These are phyloP conservation scores for Aphyosemion australe DNA, from an alignment of 2,113 vertebrate species.

Conservation along the genomic window DNA sequence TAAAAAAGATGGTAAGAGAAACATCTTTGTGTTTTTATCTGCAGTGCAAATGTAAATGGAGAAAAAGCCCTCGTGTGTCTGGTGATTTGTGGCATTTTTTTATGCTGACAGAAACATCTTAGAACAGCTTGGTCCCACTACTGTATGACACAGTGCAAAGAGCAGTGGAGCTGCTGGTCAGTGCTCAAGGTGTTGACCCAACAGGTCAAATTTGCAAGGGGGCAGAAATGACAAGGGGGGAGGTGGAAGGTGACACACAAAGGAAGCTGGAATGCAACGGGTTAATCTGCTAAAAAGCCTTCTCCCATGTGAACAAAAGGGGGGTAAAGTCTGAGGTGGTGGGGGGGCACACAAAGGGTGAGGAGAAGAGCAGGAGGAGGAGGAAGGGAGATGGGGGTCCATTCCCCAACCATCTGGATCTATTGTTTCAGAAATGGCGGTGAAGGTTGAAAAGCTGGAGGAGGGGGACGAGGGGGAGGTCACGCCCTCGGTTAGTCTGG, in stretches of 20 bases:
- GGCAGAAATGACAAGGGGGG: slow-evolving; percentile 38
- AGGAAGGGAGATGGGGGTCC: slow-evolving; percentile 29
- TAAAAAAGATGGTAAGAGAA: too few relatives aligned
- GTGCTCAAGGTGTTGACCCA: slow-evolving; percentile 33
- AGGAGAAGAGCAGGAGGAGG: slow-evolving; percentile 52
- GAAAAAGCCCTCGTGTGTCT: too few relatives aligned
- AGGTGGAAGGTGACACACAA: slow-evolving; percentile 71
- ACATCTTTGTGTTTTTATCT: too few relatives aligned
- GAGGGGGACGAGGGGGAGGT: slow-evolving; percentile 52
- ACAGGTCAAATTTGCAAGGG: slow-evolving; percentile 49
- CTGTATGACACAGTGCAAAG: slow-evolving; percentile 8
- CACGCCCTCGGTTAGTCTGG: slow-evolving; percentile 58
- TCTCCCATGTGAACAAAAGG: slow-evolving; percentile 72
- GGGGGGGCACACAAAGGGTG: slow-evolving; percentile 67
- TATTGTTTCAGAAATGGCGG: slow-evolving; percentile 71
- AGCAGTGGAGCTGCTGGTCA: slow-evolving; percentile 38
- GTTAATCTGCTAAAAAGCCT: slow-evolving; percentile 78
- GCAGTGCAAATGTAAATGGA: too few relatives aligned
- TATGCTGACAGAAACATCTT: too few relatives aligned
- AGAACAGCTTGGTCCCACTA: too few relatives aligned
- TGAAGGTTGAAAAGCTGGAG: slow-evolving; percentile 52
- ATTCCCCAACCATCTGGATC: slow-evolving; percentile 79
- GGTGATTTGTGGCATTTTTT: too few relatives aligned
- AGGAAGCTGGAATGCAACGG: slow-evolving; percentile 76
- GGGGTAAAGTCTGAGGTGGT: slow-evolving; percentile 59